Conservation (phyloP, 1,140 invertebrate species). For the Matsumurasca onukii region DNA sequence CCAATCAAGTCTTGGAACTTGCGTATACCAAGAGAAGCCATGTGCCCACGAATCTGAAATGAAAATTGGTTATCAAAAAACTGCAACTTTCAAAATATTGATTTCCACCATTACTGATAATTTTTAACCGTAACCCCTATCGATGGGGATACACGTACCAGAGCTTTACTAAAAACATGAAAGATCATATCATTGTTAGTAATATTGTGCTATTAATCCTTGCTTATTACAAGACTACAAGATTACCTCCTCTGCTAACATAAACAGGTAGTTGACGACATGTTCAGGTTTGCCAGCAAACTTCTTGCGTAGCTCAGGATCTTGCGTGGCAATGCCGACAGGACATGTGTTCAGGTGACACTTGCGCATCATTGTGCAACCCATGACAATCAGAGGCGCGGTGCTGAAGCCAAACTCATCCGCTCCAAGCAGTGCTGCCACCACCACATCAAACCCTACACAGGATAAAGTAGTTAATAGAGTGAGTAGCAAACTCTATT, state of each 20-base stretch:
- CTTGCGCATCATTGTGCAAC: conserved; percentile 99
- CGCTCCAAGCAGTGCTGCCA: conserved; percentile 92
- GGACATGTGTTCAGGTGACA: conserved; percentile 99
- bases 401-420: conserved; percentile 99
- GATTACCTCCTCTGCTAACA: conserved; percentile 92
- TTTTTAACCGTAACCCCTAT: no score
- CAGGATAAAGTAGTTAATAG: not conserved
- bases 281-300: conserved; percentile 97
- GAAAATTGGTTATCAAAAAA: not conserved
- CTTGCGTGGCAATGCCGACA: conserved; percentile 97
- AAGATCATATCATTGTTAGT: no score
- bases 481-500: not conserved
- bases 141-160: no score
- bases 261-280: conserved; percentile 97
- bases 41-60: conserved; percentile 60
- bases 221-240: not conserved
- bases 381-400: conserved; percentile 93
- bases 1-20: conserved; percentile 94
- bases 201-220: no score
- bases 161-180: no score
- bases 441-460: conserved; percentile 90
- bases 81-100: no score
- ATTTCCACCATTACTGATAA: no score
- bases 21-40: conserved; percentile 88
- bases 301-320: conserved; percentile 92